These are phyloP conservation scores for Odontophorus gujanensis DNA, from an alignment of 2,113 vertebrate species.

Conservation along the genomic window DNA sequence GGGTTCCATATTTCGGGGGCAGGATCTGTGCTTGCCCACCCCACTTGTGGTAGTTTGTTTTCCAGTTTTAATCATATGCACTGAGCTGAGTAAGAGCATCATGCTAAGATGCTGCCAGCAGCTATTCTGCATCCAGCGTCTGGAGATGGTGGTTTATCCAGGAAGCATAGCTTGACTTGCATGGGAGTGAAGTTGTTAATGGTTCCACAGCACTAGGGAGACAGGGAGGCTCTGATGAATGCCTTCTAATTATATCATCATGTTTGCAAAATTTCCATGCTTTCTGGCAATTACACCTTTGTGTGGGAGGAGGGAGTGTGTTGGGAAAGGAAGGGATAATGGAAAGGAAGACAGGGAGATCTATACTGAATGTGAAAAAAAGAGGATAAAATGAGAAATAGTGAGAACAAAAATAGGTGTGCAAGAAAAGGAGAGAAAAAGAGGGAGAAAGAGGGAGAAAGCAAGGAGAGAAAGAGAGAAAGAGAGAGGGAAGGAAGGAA, in stretches of 20 bases:
- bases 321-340: background rate
- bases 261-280: background rate
- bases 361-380: background rate
- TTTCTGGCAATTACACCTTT: background rate
- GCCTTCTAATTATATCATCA: background rate
- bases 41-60: too few species aligned
- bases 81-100: background rate
- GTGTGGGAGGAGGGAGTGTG: background rate
- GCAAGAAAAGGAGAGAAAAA: background rate
- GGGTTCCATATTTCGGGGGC: rapidly evolving
- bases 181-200: background rate
- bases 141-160: background rate
- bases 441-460: too few species aligned
- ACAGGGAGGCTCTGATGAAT: rapidly evolving
- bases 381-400: background rate
- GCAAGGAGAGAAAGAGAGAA: too few species aligned
- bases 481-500: background rate
- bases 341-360: background rate
- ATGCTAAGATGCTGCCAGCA: rapidly evolving
- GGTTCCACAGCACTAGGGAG: background rate
- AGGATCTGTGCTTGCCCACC: background rate
- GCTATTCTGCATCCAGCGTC: rapidly evolving
- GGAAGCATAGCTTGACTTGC: background rate
- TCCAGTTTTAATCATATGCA: background rate
- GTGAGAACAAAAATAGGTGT: background rate